These are phyloP conservation scores for Charadrius vociferus DNA, from an alignment of 2,113 vertebrate species.

Conservation along the genomic window DNA sequence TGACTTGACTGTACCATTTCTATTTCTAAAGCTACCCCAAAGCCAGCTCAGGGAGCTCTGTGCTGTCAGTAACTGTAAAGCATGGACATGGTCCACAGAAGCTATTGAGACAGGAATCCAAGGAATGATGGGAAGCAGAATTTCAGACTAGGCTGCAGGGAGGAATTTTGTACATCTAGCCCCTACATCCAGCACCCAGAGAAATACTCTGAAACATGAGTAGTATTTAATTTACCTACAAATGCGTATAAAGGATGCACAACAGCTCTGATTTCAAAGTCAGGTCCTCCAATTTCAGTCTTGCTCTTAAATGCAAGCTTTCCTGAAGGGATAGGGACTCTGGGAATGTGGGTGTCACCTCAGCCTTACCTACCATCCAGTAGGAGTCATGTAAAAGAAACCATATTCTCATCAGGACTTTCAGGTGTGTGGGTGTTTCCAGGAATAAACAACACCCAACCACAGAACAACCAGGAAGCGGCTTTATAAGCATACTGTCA, in stretches of 20 bases:
- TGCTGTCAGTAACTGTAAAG: neutral
- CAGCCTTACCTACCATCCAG: neutral
- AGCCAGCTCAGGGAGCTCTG: neutral
- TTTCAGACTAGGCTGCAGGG: neutral
- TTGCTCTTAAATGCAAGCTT: neutral
- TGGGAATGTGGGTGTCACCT: conserved; percentile 1
- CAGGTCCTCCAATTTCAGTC: neutral
- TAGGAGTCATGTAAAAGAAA: conserved; percentile 11
- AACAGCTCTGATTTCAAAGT: neutral
- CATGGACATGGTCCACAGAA: rapidly evolving
- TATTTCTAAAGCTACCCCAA: neutral
- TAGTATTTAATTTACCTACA: neutral
- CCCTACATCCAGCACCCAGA: neutral
- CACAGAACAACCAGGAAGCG: conserved; percentile 45
- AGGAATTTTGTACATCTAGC: neutral
- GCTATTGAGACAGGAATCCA: neutral
- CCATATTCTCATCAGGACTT: conserved; percentile 39
- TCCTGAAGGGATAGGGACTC: neutral
- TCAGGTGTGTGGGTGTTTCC: conserved; percentile 60
- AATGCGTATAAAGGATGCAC: neutral
- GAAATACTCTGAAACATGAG: neutral
- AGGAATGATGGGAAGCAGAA: neutral
- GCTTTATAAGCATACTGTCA: neutral
- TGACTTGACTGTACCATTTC: neutral
- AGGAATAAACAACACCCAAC: conserved; percentile 52